A percentile compares a stretch with the other conserved stretches of the same genome.
Evolutionary conservation across 2,888 invertebrate genomes (phyloP).

Genomic region (Catonia carolina): DNA sequence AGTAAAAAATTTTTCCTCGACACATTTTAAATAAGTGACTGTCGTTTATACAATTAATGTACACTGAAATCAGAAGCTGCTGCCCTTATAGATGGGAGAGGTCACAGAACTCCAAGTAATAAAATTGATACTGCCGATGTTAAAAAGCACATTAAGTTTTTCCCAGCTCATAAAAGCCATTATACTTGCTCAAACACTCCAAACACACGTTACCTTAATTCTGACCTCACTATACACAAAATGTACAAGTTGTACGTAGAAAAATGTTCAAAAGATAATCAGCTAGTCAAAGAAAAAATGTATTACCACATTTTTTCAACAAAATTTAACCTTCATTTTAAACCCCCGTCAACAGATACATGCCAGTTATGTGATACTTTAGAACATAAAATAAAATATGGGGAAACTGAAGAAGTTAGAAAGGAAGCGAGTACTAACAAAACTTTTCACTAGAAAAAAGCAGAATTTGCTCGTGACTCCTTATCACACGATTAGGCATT

Average conservation of each 20-base stretch:
- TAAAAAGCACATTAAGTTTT: slow-evolving; percentile 13
- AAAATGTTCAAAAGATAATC: slow-evolving; percentile 9
- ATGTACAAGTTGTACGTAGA: slow-evolving; percentile 13
- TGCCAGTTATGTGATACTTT: slow-evolving; percentile 10
- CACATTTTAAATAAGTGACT: neutral
- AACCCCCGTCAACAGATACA: slow-evolving; percentile 21
- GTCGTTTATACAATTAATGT: no score
- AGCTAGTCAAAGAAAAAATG: slow-evolving; percentile 19
- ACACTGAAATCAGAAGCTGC: no score
- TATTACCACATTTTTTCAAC: slow-evolving; percentile 30
- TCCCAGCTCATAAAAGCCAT: slow-evolving; percentile 17
- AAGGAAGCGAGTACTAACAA: no score
- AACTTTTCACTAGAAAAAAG: no score
- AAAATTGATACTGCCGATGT: slow-evolving; percentile 15
- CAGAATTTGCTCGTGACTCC: no score
- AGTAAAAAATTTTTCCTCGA: neutral
- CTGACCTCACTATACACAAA: slow-evolving; percentile 20
- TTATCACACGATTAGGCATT: no score
- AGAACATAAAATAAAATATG: no score
- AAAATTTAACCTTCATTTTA: slow-evolving; percentile 35
- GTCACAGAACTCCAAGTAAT: slow-evolving; percentile 4
- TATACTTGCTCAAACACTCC: slow-evolving; percentile 17
- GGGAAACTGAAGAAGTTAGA: no score
- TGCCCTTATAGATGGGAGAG: slow-evolving; percentile 12
- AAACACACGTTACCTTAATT: slow-evolving; percentile 16